phyloP scores from a whole-genome alignment of 2,888 invertebrate genomes.

The Chymomyza fuscimana region DNA sequence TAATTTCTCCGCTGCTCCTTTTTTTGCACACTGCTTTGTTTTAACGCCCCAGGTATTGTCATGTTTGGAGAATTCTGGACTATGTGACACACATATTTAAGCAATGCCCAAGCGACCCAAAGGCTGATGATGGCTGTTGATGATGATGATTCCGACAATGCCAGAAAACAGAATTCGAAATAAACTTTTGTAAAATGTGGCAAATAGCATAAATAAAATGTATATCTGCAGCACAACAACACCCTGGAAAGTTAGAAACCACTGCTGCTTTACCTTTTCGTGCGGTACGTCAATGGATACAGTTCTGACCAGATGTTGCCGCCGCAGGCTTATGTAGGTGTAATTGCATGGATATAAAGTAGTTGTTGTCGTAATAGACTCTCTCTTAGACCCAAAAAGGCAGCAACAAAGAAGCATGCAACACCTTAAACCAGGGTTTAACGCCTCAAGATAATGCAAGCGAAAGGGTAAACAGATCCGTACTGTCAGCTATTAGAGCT shows the following conservation, averaged over 20 bases:
- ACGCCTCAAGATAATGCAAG: too few relatives aligned
- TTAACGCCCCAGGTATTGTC: slow-evolving; percentile 61
- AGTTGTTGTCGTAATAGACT: slow-evolving; percentile 64
- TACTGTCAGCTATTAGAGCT: too few relatives aligned
- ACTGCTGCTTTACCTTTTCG: not conserved
- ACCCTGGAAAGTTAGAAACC: not conserved
- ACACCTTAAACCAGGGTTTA: slow-evolving; percentile 65
- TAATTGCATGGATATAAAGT: slow-evolving; percentile 73
- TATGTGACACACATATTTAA: slow-evolving; percentile 75
- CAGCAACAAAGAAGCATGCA: slow-evolving; percentile 40
- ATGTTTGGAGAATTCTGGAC: slow-evolving; percentile 7
- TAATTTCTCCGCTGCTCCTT: slow-evolving; percentile 21
- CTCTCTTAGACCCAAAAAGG: slow-evolving; percentile 37
- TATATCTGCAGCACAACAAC: not conserved
- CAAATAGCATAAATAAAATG: slow-evolving; percentile 48
- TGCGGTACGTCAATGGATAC: not conserved
- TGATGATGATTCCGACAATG: slow-evolving; percentile 63
- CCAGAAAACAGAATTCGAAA: slow-evolving; percentile 46
- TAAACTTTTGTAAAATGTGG: slow-evolving; percentile 64
- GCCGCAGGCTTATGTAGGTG: slow-evolving; percentile 68
- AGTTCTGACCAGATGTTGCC: slow-evolving; percentile 66
- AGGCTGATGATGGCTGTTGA: slow-evolving; percentile 56
- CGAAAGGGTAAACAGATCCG: too few relatives aligned
- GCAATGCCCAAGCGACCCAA: slow-evolving; percentile 45
- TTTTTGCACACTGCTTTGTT: not conserved